Percentiles rank a stretch among this genome's conserved stretches.
Evolutionary conservation across 1,140 invertebrate genomes (phyloP).

Genomic region (Ips typographus): DNA sequence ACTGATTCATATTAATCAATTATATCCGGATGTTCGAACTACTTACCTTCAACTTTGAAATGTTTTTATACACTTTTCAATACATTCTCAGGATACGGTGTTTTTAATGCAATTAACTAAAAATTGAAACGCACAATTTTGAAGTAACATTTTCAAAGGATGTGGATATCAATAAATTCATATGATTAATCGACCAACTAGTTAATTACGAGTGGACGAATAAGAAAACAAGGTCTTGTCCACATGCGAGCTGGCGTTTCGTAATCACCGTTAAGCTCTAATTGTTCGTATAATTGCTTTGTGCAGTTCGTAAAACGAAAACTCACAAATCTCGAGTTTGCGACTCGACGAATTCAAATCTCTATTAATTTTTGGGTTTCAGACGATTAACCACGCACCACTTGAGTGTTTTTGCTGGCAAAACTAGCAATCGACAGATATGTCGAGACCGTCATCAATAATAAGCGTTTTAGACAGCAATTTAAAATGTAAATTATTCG

Average conservation of each 20-base stretch:
- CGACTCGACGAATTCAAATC: background rate
- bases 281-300: conserved; percentile 39
- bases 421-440: too few species aligned
- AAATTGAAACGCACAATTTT: too few species aligned
- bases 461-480: background rate
- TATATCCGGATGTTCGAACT: too few species aligned
- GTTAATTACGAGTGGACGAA: conserved; percentile 38
- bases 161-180: conserved; percentile 32
- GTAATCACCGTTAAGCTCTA: conserved; percentile 42
- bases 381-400: too few species aligned
- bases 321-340: conserved; percentile 8
- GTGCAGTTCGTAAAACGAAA: conserved; percentile 26
- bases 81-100: background rate
- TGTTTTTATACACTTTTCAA: background rate
- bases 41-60: background rate
- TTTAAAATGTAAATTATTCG: conserved; percentile 7
- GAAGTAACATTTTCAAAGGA: background rate
- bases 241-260: conserved; percentile 36
- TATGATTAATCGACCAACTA: conserved; percentile 36
- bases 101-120: background rate
- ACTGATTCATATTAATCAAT: too few species aligned
- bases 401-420: too few species aligned
- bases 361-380: too few species aligned
- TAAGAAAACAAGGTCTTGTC: conserved; percentile 40
- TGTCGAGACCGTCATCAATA: too few species aligned